Base-by-base conservation (phyloP, 2,797 vertebrate species). In the Arnoldichthys spilopterus region DNA sequence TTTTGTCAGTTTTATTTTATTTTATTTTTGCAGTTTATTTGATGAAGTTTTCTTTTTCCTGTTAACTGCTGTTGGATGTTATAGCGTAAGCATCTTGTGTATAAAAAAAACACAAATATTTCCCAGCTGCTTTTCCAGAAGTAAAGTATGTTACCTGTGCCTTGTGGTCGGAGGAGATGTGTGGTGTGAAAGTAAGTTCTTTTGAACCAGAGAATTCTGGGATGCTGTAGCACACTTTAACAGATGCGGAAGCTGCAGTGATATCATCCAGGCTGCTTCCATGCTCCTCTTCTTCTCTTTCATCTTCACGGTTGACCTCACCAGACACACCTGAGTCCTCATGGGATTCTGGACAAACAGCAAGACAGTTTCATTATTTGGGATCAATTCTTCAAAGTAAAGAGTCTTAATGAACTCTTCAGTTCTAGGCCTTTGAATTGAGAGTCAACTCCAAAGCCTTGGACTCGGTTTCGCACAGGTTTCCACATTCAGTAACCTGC, bases 151-250 rank as follows among this genome's bases (percentile, higher is more conserved):
- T 69, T 58, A 84, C 83, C 80, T 82, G 70, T 37, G 45, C 24
- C 30, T 28, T 16, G 15, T 58, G 32, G 18, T 74, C 70, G 40
- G 80, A 20, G 8, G 69, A 49, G 0, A n/a, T n/a, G 49, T 28
- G 16, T 22, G 37, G 16, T 13, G 6, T 51, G 61, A 82, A 77
- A 9, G 70, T 80, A 30, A 85, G 28, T 72, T 74, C 26, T 68
- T 40, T 43, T 28, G 63, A 68, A 62, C 8, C 4, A 22, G 13
- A 74, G 1, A 3, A 1, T 9, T 34, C 69, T 4, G 90, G 88
- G 6, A 54, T 80, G 54, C 72, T 85, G 81, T 84, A 75, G 76
- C 86, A 83, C 54, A 94, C 84, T n/a, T 72, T 85, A 16, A 92
- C 70, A 30, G 61, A 37, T 66, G 62, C 86, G 9, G 53, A 51